Conservation (phyloP, 1,140 invertebrate species). For the Leptinotarsa undecemlineata region DNA sequence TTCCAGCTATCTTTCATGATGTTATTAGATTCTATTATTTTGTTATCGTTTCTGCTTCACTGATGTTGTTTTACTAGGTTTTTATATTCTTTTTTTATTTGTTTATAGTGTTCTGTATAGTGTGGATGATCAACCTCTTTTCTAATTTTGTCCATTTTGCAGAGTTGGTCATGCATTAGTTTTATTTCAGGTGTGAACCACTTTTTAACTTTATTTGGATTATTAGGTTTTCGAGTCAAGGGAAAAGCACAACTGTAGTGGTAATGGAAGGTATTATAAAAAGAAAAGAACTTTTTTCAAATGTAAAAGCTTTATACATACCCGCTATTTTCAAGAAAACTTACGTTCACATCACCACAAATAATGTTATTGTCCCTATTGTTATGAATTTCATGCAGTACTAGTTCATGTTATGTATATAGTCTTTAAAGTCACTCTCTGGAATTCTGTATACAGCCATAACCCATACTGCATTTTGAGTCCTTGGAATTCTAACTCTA, state of each 20-base stretch:
- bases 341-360: conserved; percentile 12
- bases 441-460: neutral
- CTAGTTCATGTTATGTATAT: conserved; percentile 12
- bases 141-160: no score
- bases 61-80: no score
- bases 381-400: conserved; percentile 16
- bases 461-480: neutral
- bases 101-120: no score
- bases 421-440: conserved; percentile 15
- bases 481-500: neutral
- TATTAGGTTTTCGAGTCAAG: neutral
- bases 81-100: no score
- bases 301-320: neutral
- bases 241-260: conserved; percentile 8
- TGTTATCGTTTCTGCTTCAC: no score
- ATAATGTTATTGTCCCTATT: conserved; percentile 11
- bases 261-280: conserved; percentile 8
- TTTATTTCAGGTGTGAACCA: conserved; percentile 7
- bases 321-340: conserved; percentile 7
- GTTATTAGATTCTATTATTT: no score
- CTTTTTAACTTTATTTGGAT: conserved; percentile 2
- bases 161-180: neutral
- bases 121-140: no score
- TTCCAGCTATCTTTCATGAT: no score
- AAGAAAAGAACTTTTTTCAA: neutral